Base-by-base conservation (phyloP, 2,797 vertebrate genomes). In the Gymnothorax javanicus region DNA sequence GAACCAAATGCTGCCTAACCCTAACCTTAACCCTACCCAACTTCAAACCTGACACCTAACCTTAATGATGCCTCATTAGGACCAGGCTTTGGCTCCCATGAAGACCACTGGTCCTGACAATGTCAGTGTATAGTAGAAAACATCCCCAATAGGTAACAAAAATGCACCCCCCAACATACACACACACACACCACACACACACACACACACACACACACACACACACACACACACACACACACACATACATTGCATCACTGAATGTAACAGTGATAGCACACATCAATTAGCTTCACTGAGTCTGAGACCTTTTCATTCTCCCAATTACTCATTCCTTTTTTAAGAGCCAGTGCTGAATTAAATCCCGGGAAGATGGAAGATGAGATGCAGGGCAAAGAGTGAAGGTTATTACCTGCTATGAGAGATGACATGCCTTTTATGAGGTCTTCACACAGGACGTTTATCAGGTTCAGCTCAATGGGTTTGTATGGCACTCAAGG, bases 321-420 rank as follows among this genome's bases (percentile, higher is more conserved):
- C 17, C 77, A 81, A 52, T 81, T 23, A 81, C 54, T 81, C 77
- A 52, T 52, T 81, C 54, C 77, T 73, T 73, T 67, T 73, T 73
- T 73, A 33, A 73, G 27, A 43, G 9, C 69, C 69, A 12, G 27
- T 11, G 69, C 73, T 52, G 15, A 77, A 77, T 50, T 20, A 50
- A 77, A 17, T 52, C 33, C 15, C 73, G 5, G 2, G 15, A 52
- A 50, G 73, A 77, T 77, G 43, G 15, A 52, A 50, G 73, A 77
- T 77, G 43, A 77, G 73, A 52, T 43, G 15, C 11, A 27, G 12
- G 9, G 13, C 25, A 50, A 77, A 50, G 27, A 52, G 13, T 13
- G 73, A 52, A 77, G 15, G 33, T 77, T 77, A 77, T 77, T 50
- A 43, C 33, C 33, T 52, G 73, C 23, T 77, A 77, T 77, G 73